A percentile compares a stretch with the other conserved stretches of the same genome.
Evolutionary conservation across 1,140 invertebrate species (phyloP).

Genomic region (Periplaneta americana): DNA sequence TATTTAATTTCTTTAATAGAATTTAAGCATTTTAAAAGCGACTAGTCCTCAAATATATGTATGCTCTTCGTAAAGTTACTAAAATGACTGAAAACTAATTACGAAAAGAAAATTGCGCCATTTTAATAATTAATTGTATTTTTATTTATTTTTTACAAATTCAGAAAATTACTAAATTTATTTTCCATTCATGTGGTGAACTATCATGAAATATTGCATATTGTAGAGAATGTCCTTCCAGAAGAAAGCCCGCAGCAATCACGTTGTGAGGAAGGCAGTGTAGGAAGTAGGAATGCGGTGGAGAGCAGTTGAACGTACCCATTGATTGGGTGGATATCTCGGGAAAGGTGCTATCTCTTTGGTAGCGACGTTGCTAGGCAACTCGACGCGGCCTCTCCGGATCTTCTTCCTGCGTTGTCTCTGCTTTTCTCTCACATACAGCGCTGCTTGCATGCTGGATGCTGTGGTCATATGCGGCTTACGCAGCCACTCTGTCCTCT

Average conservation of each 20-base stretch:
- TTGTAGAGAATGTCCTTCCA: no score
- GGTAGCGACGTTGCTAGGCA: slow-evolving; percentile 79
- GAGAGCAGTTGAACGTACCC: slow-evolving; percentile 48
- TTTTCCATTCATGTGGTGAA: no score
- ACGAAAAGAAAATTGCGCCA: no score
- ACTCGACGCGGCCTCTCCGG: slow-evolving; percentile 64
- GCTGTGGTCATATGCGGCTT: slow-evolving; percentile 11
- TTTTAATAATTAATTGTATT: no score
- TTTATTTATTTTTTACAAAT: no score
- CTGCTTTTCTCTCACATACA: slow-evolving; percentile 82
- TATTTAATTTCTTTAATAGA: no score
- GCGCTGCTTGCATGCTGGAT: slow-evolving; percentile 74
- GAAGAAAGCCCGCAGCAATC: not conserved
- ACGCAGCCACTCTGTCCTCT: not conserved
- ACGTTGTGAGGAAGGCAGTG: not conserved
- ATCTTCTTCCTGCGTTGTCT: slow-evolving; percentile 71
- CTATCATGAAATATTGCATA: no score
- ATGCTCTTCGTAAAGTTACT: no score
- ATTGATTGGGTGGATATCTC: slow-evolving; percentile 71
- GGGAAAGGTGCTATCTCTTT: slow-evolving; percentile 78
- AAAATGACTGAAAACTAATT: no score
- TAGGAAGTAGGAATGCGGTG: not conserved
- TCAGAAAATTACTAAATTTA: no score
- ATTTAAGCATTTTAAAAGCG: no score
- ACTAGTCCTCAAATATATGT: no score